phyloP scores from a whole-genome alignment of 2,888 invertebrate genomes.

The Orthonevra nobilis region DNA sequence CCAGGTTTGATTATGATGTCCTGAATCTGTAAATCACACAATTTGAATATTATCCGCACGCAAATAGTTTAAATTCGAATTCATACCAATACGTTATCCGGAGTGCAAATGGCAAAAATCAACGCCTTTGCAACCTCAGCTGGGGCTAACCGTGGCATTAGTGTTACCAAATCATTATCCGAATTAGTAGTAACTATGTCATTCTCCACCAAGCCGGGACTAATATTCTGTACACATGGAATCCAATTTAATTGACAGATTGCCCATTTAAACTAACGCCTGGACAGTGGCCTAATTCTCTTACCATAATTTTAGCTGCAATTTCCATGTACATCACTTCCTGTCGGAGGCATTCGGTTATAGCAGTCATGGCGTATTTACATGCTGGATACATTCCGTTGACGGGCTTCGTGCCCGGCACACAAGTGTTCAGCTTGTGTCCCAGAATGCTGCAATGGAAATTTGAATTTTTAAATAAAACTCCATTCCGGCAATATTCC shows the following conservation, averaged over 20 bases:
- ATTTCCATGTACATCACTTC: conserved; percentile 75
- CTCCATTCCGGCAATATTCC: neutral
- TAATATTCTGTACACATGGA: conserved; percentile 71
- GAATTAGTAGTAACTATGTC: conserved; percentile 72
- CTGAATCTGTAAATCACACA: conserved; percentile 69
- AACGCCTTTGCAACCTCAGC: conserved; percentile 73
- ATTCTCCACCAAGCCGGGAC: conserved; percentile 73
- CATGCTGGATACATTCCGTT: conserved; percentile 74
- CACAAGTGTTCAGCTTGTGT: conserved; percentile 73
- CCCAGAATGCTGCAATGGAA: conserved; percentile 72
- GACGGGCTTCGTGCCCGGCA: conserved; percentile 73
- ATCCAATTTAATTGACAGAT: conserved; percentile 31
- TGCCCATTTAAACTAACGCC: conserved; percentile 3
- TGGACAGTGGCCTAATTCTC: conserved; percentile 6
- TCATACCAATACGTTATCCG: conserved; percentile 74
- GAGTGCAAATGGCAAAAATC: conserved; percentile 73
- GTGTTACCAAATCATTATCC: conserved; percentile 72
- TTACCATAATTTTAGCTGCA: conserved; percentile 76
- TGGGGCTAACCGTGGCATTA: conserved; percentile 73
- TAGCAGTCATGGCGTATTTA: conserved; percentile 76
- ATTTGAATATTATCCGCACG: neutral
- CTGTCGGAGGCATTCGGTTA: conserved; percentile 77
- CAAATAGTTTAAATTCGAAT: too few species aligned
- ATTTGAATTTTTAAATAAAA: conserved; percentile 50
- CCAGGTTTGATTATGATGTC: conserved; percentile 73